phyloP scores from a whole-genome alignment of 2,113 vertebrate species.

The Lampris incognitus region DNA sequence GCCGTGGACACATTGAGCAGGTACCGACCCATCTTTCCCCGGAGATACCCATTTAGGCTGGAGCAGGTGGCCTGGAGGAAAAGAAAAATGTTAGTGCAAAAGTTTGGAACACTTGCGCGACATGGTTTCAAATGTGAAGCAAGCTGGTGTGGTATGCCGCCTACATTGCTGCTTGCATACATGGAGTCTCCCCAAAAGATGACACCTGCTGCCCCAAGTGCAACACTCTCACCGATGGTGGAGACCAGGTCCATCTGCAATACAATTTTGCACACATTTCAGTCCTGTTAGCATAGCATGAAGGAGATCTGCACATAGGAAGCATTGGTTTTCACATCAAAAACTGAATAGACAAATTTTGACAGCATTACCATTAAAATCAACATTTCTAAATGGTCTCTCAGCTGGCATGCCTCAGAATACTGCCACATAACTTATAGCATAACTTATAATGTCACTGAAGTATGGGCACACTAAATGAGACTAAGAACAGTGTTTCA shows the following conservation, averaged over 20 bases:
- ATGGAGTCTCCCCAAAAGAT: constrained; percentile 86
- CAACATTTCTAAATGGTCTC: no score
- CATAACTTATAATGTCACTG: no score
- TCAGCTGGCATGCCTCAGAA: no score
- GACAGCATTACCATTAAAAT: no score
- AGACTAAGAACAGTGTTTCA: no score
- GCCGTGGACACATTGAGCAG: constrained; percentile 89
- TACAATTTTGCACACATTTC: constrained; percentile 35
- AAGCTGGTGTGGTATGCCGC: constrained; percentile 23
- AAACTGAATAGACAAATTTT: no score
- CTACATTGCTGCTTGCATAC: constrained; percentile 81
- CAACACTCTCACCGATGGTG: constrained; percentile 86
- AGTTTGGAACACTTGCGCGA: not conserved
- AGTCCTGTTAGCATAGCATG: not conserved
- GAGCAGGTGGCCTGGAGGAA: constrained; percentile 84
- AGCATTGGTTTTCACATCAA: no score
- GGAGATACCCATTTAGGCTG: constrained; percentile 86
- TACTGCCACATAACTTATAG: no score
- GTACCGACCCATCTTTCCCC: constrained; percentile 86
- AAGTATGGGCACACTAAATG: no score
- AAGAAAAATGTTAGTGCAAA: constrained; percentile 11
- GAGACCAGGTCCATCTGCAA: constrained; percentile 83
- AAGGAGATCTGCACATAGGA: not conserved
- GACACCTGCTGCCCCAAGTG: constrained; percentile 84
- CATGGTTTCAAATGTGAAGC: not conserved